A percentile compares a stretch with the other conserved stretches of the same genome.
Evolutionary conservation across 2,888 invertebrate species (phyloP).

Genomic region (Anticlea derivata): DNA sequence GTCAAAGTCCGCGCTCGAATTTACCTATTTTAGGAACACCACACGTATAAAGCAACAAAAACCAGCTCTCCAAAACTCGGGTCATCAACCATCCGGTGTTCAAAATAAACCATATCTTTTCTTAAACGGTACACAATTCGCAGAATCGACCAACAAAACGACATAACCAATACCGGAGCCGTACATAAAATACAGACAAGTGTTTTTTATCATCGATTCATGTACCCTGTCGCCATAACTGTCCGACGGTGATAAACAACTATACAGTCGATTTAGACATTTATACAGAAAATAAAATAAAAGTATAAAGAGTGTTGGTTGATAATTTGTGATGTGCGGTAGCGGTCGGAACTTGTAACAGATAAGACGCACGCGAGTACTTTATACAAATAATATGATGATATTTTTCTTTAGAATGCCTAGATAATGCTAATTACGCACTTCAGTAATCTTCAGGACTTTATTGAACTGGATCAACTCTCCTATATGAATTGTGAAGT

Average conservation of each 20-base stretch:
- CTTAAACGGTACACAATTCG: conserved; percentile 18
- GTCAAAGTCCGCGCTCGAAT: too few relatives aligned
- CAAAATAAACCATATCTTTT: conserved; percentile 16
- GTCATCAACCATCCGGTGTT: conserved; percentile 8
- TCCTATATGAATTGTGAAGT: too few relatives aligned
- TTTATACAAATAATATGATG: conserved; percentile 12
- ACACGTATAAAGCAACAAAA: neutral
- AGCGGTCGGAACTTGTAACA: conserved; percentile 30
- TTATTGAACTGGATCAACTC: too few relatives aligned
- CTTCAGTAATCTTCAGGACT: too few relatives aligned
- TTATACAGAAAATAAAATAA: conserved; percentile 38
- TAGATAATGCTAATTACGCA: too few relatives aligned
- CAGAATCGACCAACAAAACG: conserved; percentile 39
- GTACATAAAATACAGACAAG: conserved; percentile 44
- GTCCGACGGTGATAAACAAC: conserved; percentile 55
- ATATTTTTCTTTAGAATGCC: conserved; percentile 9
- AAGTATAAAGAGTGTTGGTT: conserved; percentile 24
- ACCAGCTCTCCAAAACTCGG: neutral
- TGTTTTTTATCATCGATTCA: conserved; percentile 55
- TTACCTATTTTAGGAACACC: too few relatives aligned
- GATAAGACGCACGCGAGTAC: conserved; percentile 34
- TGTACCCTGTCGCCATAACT: conserved; percentile 39
- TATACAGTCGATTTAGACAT: conserved; percentile 62
- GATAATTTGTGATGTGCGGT: conserved; percentile 39
- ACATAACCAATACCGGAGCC: conserved; percentile 50